Evolutionary conservation across 2,888 invertebrate species (phyloP).

Genomic region (Heliconius erato): DNA sequence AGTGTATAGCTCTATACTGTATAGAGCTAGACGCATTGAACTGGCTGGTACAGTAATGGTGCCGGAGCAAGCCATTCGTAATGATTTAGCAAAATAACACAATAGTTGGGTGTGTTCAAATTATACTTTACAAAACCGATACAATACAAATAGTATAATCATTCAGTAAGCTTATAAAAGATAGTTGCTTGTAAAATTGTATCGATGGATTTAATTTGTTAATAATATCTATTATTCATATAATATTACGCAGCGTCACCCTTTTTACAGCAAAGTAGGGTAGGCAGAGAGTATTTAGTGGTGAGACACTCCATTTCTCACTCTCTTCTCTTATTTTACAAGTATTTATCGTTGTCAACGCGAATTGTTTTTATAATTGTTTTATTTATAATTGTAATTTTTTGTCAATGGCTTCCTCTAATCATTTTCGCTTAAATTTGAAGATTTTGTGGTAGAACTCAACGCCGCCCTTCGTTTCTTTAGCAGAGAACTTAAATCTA

Average conservation of each 20-base stretch:
- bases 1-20: neutral
- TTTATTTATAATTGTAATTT: no score
- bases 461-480: neutral
- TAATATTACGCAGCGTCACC: neutral
- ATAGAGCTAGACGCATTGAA: constrained; percentile 45
- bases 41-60: constrained; percentile 54
- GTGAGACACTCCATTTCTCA: neutral
- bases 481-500: neutral
- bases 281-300: neutral
- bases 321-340: neutral
- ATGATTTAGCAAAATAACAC: constrained; percentile 60
- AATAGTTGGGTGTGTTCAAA: constrained; percentile 43
- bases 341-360: no score
- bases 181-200: neutral
- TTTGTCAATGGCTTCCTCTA: no score
- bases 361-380: no score
- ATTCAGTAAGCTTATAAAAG: neutral
- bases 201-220: neutral
- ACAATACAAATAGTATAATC: constrained; percentile 2
- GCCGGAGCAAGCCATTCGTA: constrained; percentile 38
- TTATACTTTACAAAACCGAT: constrained; percentile 23
- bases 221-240: neutral
- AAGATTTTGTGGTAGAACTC: neutral
- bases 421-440: no score
- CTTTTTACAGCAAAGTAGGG: neutral